Conservation (phyloP, 2,113 vertebrate genomes). For the Pheucticus melanocephalus region DNA sequence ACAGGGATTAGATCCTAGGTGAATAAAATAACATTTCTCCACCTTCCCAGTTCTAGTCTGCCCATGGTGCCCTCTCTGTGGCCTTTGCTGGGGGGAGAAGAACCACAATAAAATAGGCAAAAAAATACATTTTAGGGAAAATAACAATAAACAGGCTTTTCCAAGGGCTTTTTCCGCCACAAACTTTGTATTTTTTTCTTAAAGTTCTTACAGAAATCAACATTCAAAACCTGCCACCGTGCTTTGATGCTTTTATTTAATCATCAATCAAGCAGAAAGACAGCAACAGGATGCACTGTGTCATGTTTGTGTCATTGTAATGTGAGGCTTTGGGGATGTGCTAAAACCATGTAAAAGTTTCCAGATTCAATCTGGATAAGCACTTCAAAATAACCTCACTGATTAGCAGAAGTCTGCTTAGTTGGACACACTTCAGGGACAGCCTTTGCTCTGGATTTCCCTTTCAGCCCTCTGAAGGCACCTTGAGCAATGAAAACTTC, state of each 20-base stretch:
- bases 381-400: neutral
- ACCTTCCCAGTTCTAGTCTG: neutral
- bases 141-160: neutral
- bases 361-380: neutral
- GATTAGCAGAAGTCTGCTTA: neutral
- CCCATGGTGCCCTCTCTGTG: neutral
- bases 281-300: neutral
- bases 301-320: neutral
- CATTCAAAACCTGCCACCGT: neutral
- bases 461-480: neutral
- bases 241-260: neutral
- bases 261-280: neutral
- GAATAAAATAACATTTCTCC: neutral
- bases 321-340: neutral
- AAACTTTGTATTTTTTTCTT: neutral
- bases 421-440: neutral
- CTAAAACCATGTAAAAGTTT: neutral
- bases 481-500: neutral
- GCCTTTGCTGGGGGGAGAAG: neutral
- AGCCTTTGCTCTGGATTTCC: neutral
- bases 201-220: neutral
- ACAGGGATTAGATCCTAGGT: neutral
- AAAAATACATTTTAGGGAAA: neutral
- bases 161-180: neutral
- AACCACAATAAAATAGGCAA: neutral